Evolutionary conservation across 1,140 invertebrate genomes (phyloP).

Genomic region (Cryptotermes secundus): DNA sequence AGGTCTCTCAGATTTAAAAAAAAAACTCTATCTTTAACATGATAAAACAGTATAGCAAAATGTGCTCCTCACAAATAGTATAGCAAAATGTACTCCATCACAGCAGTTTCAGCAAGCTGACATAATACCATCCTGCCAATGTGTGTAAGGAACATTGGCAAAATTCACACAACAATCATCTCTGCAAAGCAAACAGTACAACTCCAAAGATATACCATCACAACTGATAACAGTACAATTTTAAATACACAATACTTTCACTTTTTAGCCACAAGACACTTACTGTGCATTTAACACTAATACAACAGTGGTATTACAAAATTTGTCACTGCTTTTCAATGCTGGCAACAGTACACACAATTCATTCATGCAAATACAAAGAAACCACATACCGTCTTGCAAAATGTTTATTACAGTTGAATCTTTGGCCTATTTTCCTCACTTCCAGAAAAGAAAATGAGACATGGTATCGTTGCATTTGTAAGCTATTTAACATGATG

Average conservation of each 20-base stretch:
- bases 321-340: too few relatives aligned
- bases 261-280: not conserved
- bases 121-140: not conserved
- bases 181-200: too few relatives aligned
- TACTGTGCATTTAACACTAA: not conserved
- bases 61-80: not conserved
- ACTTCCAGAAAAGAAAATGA: too few relatives aligned
- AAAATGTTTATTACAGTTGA: not conserved
- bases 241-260: not conserved
- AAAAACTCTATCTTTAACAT: not conserved
- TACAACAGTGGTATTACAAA: not conserved
- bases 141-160: not conserved
- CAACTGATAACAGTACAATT: not conserved
- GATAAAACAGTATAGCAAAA: not conserved
- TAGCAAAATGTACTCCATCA: not conserved
- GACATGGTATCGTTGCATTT: too few relatives aligned
- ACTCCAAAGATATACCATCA: not conserved
- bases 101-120: too few relatives aligned
- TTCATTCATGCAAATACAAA: not conserved
- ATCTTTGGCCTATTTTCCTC: not conserved
- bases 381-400: too few relatives aligned
- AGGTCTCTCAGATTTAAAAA: not conserved
- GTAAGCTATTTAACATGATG: too few relatives aligned
- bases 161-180: conserved; percentile 1
- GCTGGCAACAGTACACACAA: not conserved